These are phyloP conservation scores for Cryptomyrus ogoouensis DNA, from an alignment of 2,113 vertebrate species.

Conservation along the genomic window DNA sequence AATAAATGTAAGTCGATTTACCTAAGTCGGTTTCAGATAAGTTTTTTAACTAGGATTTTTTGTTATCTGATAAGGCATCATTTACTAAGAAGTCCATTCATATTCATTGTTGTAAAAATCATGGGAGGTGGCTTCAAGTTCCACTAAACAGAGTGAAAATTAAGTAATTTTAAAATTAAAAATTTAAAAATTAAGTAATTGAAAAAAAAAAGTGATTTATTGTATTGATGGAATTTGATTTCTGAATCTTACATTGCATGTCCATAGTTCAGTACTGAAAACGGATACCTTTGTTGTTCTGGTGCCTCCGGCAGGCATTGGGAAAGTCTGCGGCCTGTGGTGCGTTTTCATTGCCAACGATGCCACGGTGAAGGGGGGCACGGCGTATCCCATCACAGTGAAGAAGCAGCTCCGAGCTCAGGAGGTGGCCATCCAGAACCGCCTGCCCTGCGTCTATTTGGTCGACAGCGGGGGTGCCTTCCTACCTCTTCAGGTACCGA, in stretches of 20 bases:
- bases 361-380: slow-evolving; percentile 77
- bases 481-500: slow-evolving; percentile 70
- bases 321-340: slow-evolving; percentile 72
- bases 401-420: slow-evolving; percentile 79
- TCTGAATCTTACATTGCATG: not conserved
- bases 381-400: slow-evolving; percentile 69
- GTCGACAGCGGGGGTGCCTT: slow-evolving; percentile 76
- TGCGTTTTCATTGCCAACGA: slow-evolving; percentile 72
- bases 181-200: no score
- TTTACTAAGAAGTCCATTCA: not conserved
- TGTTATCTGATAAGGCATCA: not conserved
- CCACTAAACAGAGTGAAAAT: not conserved
- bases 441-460: slow-evolving; percentile 68
- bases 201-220: not conserved
- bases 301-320: slow-evolving; percentile 57
- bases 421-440: slow-evolving; percentile 73
- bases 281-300: not conserved
- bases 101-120: not conserved
- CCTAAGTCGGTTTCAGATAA: not conserved
- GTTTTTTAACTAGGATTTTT: no score
- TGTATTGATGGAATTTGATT: not conserved
- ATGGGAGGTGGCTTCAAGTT: not conserved
- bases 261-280: not conserved
- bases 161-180: no score
- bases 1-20: not conserved